Evolutionary conservation across 2,888 invertebrate genomes (phyloP).

Genomic region (Octonoba sinensis): DNA sequence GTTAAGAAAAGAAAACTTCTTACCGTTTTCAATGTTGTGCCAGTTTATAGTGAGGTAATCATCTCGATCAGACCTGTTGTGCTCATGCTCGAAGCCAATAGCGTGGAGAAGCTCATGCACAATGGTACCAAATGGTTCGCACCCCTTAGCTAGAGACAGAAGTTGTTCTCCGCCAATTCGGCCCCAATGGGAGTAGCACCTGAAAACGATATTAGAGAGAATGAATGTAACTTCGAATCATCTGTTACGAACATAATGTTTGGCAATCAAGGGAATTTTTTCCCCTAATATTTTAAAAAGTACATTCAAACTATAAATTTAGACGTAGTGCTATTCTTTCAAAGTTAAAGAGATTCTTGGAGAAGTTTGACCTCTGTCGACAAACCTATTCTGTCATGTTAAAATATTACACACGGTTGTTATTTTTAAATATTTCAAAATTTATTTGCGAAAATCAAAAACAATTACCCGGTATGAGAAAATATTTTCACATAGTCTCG

Average conservation of each 20-base stretch:
- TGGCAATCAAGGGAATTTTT: too few species aligned
- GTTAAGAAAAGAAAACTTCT: too few species aligned
- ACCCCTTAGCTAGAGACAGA: neutral
- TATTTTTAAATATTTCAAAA: too few species aligned
- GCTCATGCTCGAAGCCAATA: slow-evolving; percentile 10
- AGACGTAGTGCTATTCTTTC: too few species aligned
- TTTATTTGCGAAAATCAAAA: neutral
- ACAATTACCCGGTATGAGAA: neutral
- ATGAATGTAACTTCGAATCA: too few species aligned
- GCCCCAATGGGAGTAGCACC: slow-evolving; percentile 13
- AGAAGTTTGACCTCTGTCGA: too few species aligned
- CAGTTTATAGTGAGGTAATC: slow-evolving; percentile 11
- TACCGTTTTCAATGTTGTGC: neutral
- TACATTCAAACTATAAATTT: too few species aligned
- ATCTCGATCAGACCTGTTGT: slow-evolving; percentile 17
- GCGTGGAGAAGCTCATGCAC: slow-evolving; percentile 14
- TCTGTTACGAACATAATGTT: too few species aligned
- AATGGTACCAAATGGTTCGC: slow-evolving; percentile 4
- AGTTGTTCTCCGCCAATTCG: slow-evolving; percentile 2
- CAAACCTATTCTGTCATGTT: too few species aligned
- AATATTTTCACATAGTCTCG: slow-evolving; percentile 8
- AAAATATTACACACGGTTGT: too few species aligned
- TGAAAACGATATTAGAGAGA: neutral
- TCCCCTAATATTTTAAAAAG: too few species aligned
- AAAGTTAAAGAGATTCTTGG: too few species aligned